Conservation (phyloP, 2,113 vertebrate genomes). For the Corythoichthys haematopterus region DNA sequence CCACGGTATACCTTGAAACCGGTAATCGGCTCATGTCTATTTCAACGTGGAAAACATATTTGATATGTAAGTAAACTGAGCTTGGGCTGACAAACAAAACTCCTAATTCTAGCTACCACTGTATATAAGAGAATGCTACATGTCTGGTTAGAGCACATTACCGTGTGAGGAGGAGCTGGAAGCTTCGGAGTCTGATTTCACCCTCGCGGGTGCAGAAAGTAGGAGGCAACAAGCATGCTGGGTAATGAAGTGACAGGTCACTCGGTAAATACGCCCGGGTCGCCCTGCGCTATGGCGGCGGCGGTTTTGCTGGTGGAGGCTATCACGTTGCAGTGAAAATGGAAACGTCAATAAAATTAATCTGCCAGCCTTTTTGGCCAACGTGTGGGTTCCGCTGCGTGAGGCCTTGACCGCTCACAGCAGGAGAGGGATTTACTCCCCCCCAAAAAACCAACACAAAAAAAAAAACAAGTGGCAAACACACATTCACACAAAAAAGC, state of each 20-base stretch:
- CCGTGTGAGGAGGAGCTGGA: constrained; percentile 47
- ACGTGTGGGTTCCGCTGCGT: constrained; percentile 71
- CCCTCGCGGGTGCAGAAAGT: constrained; percentile 80
- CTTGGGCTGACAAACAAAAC: background rate
- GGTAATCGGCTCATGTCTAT: no score
- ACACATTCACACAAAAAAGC: background rate
- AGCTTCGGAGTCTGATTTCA: constrained; percentile 81
- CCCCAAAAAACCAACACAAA: constrained; percentile 46
- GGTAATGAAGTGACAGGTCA: constrained; percentile 98
- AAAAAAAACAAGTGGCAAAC: background rate
- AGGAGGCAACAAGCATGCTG: constrained; percentile 84
- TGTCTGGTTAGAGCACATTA: constrained; percentile 23
- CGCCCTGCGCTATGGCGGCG: constrained; percentile 74
- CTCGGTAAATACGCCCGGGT: constrained; percentile 95
- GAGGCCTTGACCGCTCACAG: constrained; percentile 67
- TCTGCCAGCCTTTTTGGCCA: constrained; percentile 91
- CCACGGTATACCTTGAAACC: no score
- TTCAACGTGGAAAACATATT: background rate
- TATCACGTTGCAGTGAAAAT: constrained; percentile 98
- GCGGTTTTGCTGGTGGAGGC: constrained; percentile 70
- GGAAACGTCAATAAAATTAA: constrained; percentile 99
- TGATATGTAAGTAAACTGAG: background rate
- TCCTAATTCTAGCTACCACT: background rate
- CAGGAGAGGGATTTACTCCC: constrained; percentile 60
- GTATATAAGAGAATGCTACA: background rate